A percentile compares a stretch with the other conserved stretches of the same genome.
Evolutionary conservation across 1,140 invertebrate species (phyloP).

Genomic region (Cecropterus lyciades): DNA sequence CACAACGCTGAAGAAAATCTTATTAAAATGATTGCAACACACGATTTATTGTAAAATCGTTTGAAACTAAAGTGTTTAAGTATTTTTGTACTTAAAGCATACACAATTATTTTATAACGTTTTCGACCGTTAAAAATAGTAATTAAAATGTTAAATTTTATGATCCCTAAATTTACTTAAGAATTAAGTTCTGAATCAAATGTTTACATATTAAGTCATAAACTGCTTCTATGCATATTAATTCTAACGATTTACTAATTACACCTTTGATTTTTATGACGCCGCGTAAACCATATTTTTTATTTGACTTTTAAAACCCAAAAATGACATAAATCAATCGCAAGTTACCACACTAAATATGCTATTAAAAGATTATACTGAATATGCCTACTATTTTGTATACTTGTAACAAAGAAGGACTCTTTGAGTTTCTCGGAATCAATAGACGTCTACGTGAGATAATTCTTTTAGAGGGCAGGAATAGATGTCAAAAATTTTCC

Average conservation of each 20-base stretch:
- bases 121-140: neutral
- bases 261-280: slow-evolving; percentile 29
- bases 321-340: slow-evolving; percentile 24
- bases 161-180: slow-evolving; percentile 21
- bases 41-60: no score
- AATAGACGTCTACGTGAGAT: no score
- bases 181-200: slow-evolving; percentile 23
- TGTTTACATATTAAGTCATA: slow-evolving; percentile 26
- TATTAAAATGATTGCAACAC: no score
- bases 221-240: slow-evolving; percentile 34
- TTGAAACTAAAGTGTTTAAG: no score
- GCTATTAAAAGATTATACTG: neutral
- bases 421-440: no score
- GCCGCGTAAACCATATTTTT: slow-evolving; percentile 20
- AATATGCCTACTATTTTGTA: no score
- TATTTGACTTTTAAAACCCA: slow-evolving; percentile 7
- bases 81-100: no score
- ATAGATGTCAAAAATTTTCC: no score
- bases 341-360: neutral
- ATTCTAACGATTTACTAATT: slow-evolving; percentile 31
- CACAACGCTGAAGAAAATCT: no score
- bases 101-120: no score
- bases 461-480: no score
- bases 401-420: no score
- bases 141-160: slow-evolving; percentile 12